Evolutionary conservation across 2,888 invertebrate genomes (phyloP).

Genomic region (Cryptus viduatorius): DNA sequence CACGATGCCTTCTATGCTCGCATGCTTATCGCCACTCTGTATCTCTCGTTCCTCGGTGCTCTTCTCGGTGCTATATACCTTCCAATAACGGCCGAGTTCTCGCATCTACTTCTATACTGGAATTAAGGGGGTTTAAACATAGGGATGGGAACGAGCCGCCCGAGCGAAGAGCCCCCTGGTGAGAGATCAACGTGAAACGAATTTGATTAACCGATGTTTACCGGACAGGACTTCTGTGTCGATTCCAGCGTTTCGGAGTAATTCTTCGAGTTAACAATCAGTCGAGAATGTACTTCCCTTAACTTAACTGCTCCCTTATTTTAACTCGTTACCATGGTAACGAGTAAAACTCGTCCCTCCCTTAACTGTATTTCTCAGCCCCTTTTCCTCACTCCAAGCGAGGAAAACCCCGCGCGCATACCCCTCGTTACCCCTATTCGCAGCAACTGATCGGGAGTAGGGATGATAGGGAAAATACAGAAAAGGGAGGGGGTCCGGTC

Average conservation of each 20-base stretch:
- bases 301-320: too few relatives aligned
- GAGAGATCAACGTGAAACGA: conserved; percentile 17
- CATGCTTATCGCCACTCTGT: conserved; percentile 66
- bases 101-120: neutral
- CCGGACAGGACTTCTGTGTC: neutral
- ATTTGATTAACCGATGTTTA: neutral
- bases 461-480: too few relatives aligned
- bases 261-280: neutral
- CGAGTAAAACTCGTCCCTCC: too few relatives aligned
- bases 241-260: neutral
- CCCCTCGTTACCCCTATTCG: too few relatives aligned
- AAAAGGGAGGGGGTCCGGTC: too few relatives aligned
- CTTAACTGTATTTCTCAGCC: too few relatives aligned
- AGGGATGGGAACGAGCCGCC: neutral
- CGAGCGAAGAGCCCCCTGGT: neutral
- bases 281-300: too few relatives aligned
- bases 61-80: conserved; percentile 15
- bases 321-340: too few relatives aligned
- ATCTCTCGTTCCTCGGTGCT: conserved; percentile 53
- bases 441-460: too few relatives aligned
- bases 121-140: neutral
- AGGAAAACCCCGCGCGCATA: too few relatives aligned
- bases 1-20: conserved; percentile 52
- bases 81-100: conserved; percentile 38
- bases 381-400: too few relatives aligned